These are phyloP conservation scores for Ectemnius continuus DNA, from an alignment of 2,888 invertebrate species.

Conservation along the genomic window DNA sequence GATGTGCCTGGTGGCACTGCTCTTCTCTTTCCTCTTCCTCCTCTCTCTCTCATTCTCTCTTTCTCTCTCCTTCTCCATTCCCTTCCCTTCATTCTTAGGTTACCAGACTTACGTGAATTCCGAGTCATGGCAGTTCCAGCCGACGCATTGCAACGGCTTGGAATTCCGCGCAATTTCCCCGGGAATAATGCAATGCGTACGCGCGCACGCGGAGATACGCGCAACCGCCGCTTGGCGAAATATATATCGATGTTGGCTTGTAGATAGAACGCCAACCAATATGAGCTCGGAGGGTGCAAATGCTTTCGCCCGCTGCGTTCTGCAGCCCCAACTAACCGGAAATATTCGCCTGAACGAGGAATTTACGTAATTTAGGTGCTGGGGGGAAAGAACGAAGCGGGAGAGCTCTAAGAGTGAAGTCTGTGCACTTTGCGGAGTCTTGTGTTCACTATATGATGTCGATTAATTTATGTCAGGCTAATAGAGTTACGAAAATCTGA, in stretches of 20 bases:
- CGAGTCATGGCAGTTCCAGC: constrained; percentile 22
- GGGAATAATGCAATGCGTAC: constrained; percentile 50
- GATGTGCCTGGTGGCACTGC: neutral
- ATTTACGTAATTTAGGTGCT: constrained; percentile 45
- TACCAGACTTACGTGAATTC: constrained; percentile 46
- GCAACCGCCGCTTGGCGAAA: constrained; percentile 47
- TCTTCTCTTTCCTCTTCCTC: no score
- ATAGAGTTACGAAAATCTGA: no score
- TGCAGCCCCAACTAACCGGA: constrained; percentile 22
- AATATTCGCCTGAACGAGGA: constrained; percentile 17
- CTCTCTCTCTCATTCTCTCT: constrained; percentile 21
- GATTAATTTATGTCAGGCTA: no score
- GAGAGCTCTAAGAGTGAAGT: no score
- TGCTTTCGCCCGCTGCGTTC: constrained; percentile 51
- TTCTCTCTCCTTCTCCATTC: neutral
- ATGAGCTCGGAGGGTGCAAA: constrained; percentile 21
- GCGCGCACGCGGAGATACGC: constrained; percentile 20
- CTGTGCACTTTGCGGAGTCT: no score
- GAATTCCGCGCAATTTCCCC: constrained; percentile 56
- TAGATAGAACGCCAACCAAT: constrained; percentile 2
- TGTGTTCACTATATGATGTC: no score
- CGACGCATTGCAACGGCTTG: constrained; percentile 45
- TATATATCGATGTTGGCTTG: constrained; percentile 50
- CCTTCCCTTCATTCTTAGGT: constrained; percentile 34
- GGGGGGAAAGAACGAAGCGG: constrained; percentile 33